Conservation (phyloP, 1,140 invertebrate species). For the Zaprionus capensis region DNA sequence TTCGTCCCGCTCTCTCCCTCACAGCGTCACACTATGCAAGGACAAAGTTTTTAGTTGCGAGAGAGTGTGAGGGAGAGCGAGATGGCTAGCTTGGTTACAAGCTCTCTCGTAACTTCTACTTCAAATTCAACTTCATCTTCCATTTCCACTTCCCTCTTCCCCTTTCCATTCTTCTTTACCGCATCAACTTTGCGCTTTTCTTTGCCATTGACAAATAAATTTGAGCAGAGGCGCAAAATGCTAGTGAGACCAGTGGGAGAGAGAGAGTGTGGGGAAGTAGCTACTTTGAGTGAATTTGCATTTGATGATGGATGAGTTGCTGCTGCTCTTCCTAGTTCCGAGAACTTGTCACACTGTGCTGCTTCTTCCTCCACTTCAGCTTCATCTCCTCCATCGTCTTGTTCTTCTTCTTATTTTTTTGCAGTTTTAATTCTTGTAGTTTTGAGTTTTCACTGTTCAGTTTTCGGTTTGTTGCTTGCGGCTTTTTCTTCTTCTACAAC, state of each 20-base stretch:
- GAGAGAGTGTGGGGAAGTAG: not conserved
- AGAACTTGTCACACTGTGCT: constrained; percentile 19
- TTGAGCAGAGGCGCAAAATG: constrained; percentile 24
- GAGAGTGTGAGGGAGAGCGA: constrained; percentile 3
- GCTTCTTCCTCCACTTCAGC: not conserved
- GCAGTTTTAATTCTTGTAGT: constrained; percentile 8
- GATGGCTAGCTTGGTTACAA: constrained; percentile 54
- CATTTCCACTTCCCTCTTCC: constrained; percentile 9
- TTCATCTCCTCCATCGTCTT: not conserved
- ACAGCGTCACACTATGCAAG: constrained; percentile 23
- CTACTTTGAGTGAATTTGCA: constrained; percentile 59
- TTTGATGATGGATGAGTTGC: constrained; percentile 55
- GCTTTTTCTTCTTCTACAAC: constrained; percentile 24
- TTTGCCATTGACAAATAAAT: constrained; percentile 78
- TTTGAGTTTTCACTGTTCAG: constrained; percentile 5
- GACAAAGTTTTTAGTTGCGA: constrained; percentile 37
- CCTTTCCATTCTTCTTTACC: not conserved
- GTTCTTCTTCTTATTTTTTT: not conserved
- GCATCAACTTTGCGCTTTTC: constrained; percentile 68
- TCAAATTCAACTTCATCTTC: constrained; percentile 30
- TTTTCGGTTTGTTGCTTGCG: not conserved
- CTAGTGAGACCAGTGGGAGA: not conserved
- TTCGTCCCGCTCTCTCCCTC: not conserved
- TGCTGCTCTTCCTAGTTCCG: constrained; percentile 37
- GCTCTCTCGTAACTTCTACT: constrained; percentile 29